These are phyloP conservation scores for Centrocercus urophasianus DNA, from an alignment of 2,113 vertebrate genomes.

Conservation along the genomic window DNA sequence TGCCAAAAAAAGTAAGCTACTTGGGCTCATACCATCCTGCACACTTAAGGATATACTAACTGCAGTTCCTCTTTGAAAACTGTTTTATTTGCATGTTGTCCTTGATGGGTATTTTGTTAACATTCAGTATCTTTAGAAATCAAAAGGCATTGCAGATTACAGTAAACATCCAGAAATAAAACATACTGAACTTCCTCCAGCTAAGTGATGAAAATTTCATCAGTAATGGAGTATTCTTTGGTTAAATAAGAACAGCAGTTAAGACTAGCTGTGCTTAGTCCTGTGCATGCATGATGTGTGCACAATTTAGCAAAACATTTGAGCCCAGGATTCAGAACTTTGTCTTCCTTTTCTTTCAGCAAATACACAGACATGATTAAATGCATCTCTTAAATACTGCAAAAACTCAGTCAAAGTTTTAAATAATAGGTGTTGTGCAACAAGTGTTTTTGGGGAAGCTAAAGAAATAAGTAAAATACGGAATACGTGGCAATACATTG, in stretches of 20 bases:
- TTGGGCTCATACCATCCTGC: not conserved
- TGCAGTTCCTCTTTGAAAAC: not conserved
- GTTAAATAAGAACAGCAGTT: conserved; percentile 52
- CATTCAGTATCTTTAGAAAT: conserved; percentile 27
- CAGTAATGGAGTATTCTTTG: conserved; percentile 61
- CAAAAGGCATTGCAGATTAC: conserved; percentile 27
- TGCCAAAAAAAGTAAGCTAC: not conserved
- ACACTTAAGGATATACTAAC: not conserved
- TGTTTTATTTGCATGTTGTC: conserved; percentile 56
- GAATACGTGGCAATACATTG: not conserved
- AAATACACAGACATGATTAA: not conserved
- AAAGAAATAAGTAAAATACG: not conserved
- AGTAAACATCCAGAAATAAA: not conserved
- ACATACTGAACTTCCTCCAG: conserved; percentile 30
- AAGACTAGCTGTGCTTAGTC: conserved; percentile 17
- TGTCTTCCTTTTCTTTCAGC: conserved; percentile 5
- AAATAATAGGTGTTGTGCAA: conserved; percentile 2
- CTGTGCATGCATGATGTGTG: not conserved
- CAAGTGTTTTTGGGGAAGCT: not conserved
- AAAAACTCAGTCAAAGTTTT: not conserved
- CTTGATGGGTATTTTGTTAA: not conserved
- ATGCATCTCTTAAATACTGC: not conserved
- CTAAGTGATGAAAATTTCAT: conserved; percentile 12
- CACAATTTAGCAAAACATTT: not conserved
- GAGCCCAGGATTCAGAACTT: not conserved